These are phyloP conservation scores for Thalassophryne amazonica DNA, from an alignment of 2,797 vertebrate genomes.

Conservation along the genomic window DNA sequence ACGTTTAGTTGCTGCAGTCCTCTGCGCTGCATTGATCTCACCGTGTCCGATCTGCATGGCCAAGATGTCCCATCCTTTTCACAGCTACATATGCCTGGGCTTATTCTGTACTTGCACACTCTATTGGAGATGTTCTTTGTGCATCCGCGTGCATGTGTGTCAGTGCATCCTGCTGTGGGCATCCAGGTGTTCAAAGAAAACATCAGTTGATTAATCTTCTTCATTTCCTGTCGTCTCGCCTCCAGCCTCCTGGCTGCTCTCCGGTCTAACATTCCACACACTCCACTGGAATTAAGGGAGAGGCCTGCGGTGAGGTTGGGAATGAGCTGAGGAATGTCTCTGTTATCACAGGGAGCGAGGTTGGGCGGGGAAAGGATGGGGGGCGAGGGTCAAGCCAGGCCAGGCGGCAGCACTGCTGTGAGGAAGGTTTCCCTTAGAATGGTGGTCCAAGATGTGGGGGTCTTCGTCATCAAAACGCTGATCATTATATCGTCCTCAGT, in stretches of 20 bases:
- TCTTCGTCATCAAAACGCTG: constrained; percentile 50
- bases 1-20: constrained; percentile 2
- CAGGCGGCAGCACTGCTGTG: constrained; percentile 34
- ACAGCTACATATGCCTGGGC: constrained; percentile 33
- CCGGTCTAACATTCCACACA: constrained; percentile 72
- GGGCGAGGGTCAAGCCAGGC: constrained; percentile 63
- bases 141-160: constrained; percentile 1
- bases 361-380: constrained; percentile 62
- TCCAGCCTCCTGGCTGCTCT: constrained; percentile 43
- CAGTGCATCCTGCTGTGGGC: constrained; percentile 13
- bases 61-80: constrained; percentile 33
- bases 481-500: constrained; percentile 28
- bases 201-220: constrained; percentile 65
- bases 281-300: constrained; percentile 75
- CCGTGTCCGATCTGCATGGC: constrained; percentile 18
- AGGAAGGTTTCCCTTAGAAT: constrained; percentile 40
- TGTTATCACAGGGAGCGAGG: constrained; percentile 69
- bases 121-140: constrained; percentile 41
- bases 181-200: constrained; percentile 49
- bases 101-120: constrained; percentile 44
- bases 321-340: constrained; percentile 76
- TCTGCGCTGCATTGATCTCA: constrained; percentile 28
- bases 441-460: constrained; percentile 20
- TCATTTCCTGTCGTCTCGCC: constrained; percentile 72
- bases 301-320: constrained; percentile 69